These are phyloP conservation scores for Panopea generosa DNA, from an alignment of 2,888 invertebrate species.

Conservation along the genomic window DNA sequence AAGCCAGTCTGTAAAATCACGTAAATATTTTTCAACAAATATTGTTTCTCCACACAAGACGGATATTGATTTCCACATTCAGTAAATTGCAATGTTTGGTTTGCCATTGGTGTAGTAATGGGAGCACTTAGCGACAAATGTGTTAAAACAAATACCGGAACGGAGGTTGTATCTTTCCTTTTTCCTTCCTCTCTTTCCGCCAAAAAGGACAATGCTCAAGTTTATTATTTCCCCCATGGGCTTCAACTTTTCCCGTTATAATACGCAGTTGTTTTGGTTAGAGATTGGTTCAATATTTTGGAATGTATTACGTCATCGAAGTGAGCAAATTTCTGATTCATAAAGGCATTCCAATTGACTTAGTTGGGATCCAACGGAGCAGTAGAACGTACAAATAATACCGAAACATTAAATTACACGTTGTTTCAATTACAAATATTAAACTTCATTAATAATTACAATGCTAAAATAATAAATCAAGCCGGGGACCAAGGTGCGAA, in stretches of 20 bases:
- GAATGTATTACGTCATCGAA: too few species aligned
- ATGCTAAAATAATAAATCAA: too few species aligned
- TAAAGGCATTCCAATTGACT: too few species aligned
- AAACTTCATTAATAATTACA: too few species aligned
- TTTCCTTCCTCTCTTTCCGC: constrained; percentile 53
- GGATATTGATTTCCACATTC: neutral
- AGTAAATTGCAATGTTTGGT: constrained; percentile 1
- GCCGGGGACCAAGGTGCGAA: too few species aligned
- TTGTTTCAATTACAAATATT: too few species aligned
- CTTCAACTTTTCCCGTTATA: neutral
- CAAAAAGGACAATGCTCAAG: constrained; percentile 38
- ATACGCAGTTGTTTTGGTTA: too few species aligned
- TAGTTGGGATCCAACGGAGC: too few species aligned
- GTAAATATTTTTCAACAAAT: constrained; percentile 18
- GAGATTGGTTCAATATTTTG: too few species aligned
- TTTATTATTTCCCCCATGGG: constrained; percentile 22
- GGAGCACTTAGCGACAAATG: constrained; percentile 22
- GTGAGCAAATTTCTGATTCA: too few species aligned
- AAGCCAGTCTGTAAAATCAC: neutral
- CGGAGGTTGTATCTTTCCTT: constrained; percentile 46
- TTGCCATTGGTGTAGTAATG: constrained; percentile 34
- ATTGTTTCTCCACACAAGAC: neutral
- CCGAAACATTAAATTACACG: too few species aligned
- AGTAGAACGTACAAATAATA: too few species aligned
- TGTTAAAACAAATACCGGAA: constrained; percentile 45